These are phyloP conservation scores for Hyles vespertilio DNA, from an alignment of 1,140 invertebrate species.

Conservation along the genomic window DNA sequence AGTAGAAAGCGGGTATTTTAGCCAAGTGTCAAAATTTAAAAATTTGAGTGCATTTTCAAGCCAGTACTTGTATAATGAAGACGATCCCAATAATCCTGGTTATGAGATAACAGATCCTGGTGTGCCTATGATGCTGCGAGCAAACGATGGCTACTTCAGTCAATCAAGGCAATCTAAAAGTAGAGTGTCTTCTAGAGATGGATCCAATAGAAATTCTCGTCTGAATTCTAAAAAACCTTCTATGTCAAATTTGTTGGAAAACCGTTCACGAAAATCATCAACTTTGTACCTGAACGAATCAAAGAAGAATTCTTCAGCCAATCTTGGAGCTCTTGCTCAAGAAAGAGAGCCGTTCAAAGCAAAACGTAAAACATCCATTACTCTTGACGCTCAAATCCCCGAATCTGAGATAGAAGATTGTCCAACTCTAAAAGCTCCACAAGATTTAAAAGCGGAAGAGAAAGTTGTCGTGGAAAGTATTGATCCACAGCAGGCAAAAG, in stretches of 20 bases:
- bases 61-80: conserved; percentile 81
- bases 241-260: conserved; percentile 64
- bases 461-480: conserved; percentile 61
- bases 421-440: conserved; percentile 67
- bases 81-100: conserved; percentile 76
- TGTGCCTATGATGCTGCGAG: conserved; percentile 79
- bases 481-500: conserved; percentile 56
- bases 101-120: conserved; percentile 81
- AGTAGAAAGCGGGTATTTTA: conserved; percentile 58
- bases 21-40: conserved; percentile 58
- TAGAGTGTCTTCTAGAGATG: conserved; percentile 66
- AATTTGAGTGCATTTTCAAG: conserved; percentile 77
- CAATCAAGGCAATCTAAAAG: conserved; percentile 68
- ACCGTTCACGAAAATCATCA: conserved; percentile 62
- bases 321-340: conserved; percentile 49
- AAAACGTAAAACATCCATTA: conserved; percentile 64
- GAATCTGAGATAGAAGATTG: conserved; percentile 73
- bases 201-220: conserved; percentile 50
- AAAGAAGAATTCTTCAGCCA: conserved; percentile 65
- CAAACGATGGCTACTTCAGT: conserved; percentile 81
- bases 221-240: conserved; percentile 68
- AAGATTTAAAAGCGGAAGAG: conserved; percentile 73
- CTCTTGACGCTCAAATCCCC: conserved; percentile 60
- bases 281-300: conserved; percentile 67
- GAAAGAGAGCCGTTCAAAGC: conserved; percentile 56